These are phyloP conservation scores for Pygmarrhopalites habei DNA, from an alignment of 1,140 invertebrate genomes.

Conservation along the genomic window DNA sequence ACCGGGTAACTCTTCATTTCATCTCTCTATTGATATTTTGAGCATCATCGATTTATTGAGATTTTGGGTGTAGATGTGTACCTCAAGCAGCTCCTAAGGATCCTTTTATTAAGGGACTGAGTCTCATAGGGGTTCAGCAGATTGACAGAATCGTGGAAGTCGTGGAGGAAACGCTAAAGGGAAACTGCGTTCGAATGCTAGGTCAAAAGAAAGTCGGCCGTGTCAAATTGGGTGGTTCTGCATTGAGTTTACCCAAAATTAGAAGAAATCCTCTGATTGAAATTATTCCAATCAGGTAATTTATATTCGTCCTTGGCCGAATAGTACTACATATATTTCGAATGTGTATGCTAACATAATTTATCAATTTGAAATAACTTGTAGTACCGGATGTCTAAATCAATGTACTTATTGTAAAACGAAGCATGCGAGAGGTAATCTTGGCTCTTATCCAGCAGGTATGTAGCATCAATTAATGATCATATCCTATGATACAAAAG, in stretches of 20 bases:
- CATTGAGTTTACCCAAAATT: conserved; percentile 83
- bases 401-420: conserved; percentile 99
- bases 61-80: too few relatives aligned
- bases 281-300: conserved; percentile 95
- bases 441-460: conserved; percentile 82
- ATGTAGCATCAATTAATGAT: too few relatives aligned
- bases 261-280: conserved; percentile 92
- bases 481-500: conserved; percentile 4
- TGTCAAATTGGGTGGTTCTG: conserved; percentile 75
- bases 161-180: conserved; percentile 95
- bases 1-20: too few relatives aligned
- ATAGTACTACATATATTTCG: too few relatives aligned
- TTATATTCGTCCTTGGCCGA: too few relatives aligned
- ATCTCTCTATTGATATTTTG: too few relatives aligned
- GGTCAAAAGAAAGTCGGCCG: conserved; percentile 72
- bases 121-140: conserved; percentile 93
- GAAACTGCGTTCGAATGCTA: conserved; percentile 69
- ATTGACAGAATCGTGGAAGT: conserved; percentile 97
- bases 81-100: conserved; percentile 77
- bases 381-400: conserved; percentile 96
- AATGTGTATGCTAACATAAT: too few relatives aligned
- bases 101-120: conserved; percentile 55
- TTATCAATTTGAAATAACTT: too few relatives aligned
- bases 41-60: too few relatives aligned
- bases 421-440: conserved; percentile 89